These are phyloP conservation scores for Natator depressus DNA, from an alignment of 2,113 vertebrate genomes.

Conservation along the genomic window DNA sequence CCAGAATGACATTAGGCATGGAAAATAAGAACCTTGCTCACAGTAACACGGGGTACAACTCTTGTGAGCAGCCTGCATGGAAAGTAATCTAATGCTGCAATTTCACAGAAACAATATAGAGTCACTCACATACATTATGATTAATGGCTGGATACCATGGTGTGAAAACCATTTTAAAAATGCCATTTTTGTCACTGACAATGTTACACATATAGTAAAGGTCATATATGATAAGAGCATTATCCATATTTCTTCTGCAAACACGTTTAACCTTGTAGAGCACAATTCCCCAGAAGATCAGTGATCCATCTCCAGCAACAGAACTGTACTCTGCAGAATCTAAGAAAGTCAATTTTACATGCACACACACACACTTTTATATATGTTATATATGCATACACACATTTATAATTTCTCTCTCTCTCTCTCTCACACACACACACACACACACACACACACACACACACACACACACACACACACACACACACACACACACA, in stretches of 20 bases:
- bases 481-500: rapidly evolving
- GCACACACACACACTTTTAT: not conserved
- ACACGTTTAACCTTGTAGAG: conserved; percentile 75
- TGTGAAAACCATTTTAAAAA: conserved; percentile 76
- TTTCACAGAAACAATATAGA: conserved; percentile 60
- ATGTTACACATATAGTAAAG: conserved; percentile 69
- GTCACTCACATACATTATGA: conserved; percentile 62
- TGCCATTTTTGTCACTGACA: conserved; percentile 74
- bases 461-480: rapidly evolving
- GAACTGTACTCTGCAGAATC: conserved; percentile 42
- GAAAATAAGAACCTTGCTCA: conserved; percentile 50
- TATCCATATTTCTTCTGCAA: conserved; percentile 74
- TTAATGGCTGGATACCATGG: conserved; percentile 72
- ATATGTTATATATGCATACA: conserved; percentile 3
- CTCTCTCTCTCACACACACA: not conserved
- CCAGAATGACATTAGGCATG: conserved; percentile 24
- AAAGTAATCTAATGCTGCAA: conserved; percentile 58
- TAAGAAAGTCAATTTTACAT: conserved; percentile 52
- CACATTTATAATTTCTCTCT: not conserved
- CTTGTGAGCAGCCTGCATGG: conserved; percentile 13
- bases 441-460: rapidly evolving
- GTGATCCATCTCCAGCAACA: conserved; percentile 62
- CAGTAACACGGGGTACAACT: conserved; percentile 37
- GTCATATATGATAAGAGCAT: conserved; percentile 73
- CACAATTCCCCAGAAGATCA: conserved; percentile 61